Evolutionary conservation across 2,797 vertebrate genomes (phyloP), one percentile per base, ranked within the genome.

Genomic region (Crocidura indochinensis): DNA sequence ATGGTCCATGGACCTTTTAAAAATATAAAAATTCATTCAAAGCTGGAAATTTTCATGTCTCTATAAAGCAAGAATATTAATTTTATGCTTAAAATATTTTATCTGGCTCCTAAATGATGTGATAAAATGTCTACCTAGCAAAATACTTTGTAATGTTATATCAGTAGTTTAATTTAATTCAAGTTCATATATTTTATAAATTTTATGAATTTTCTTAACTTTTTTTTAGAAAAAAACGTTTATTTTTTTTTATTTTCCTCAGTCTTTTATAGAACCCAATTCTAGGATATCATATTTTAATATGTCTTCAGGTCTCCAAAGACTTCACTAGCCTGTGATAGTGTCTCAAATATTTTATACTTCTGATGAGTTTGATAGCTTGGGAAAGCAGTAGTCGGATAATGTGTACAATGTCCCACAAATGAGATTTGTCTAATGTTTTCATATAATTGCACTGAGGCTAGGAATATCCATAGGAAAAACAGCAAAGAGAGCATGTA

Each of bases 1-100:
- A 46, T 92, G 84, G 15, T 46, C 64, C 64, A 0, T 82, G 64
- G 44, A 60, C 38, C 26, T 46, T 75, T 29, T 19, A 82, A 91
- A 76, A 49, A 6, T 53, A 71, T 92, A 72, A 47, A 12, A 71
- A 82, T 76, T 82, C 44, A 60, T 51, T 76, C 64, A 76, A 76
- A 71, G 20, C 26, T 51, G 60, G 46, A 71, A 69, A 29, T 19
- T 44, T 85, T 53, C 60, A 27, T 79, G 27, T 67, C 53, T 73
- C 53, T 73, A 56, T 49, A 87, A 75, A 83, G 46, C 20, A 49
- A 92, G 29, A 14, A 51, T 29, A 29, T 67, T 67, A 27, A 67
- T 51, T 62, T 69, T 44, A 64, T 64, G 71, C n/a, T 29, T 76
- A 51, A 44, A 44, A 68, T 64, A 64, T 73, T 17, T 19, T 74